phyloP scores from a whole-genome alignment of 1,140 invertebrate genomes.

The Triops longicaudatus region DNA sequence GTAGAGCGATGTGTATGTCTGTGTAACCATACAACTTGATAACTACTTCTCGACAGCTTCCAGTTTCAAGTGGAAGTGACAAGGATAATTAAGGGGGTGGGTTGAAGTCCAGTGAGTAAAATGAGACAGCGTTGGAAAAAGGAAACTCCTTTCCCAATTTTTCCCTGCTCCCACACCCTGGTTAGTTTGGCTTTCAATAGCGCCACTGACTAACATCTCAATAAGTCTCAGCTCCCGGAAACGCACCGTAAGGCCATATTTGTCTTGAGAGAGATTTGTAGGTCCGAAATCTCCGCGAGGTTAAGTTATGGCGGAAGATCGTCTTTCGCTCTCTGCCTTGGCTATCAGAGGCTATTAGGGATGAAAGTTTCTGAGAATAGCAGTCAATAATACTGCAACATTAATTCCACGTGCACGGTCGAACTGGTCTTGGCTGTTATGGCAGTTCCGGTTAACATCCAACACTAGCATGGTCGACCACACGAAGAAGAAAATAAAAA shows the following conservation, averaged over 20 bases:
- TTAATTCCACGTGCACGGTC: background rate
- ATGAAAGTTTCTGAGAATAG: background rate
- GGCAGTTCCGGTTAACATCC: no score
- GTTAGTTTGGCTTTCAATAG: background rate
- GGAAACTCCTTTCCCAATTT: background rate
- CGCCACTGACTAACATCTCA: conserved; percentile 2
- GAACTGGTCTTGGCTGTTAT: no score
- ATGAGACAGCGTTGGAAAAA: background rate
- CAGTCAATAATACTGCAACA: background rate
- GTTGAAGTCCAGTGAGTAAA: background rate
- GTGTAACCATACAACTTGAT: background rate
- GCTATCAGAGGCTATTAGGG: no score
- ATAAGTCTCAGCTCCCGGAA: background rate
- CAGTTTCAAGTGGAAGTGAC: conserved; percentile 7
- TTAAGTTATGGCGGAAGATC: background rate
- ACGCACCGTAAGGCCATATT: background rate
- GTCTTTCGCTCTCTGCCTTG: background rate
- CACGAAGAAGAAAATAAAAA: no score
- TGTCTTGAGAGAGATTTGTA: background rate
- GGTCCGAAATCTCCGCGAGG: background rate
- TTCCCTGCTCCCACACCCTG: background rate
- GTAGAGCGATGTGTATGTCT: no score
- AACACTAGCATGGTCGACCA: no score
- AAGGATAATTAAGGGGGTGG: conserved; percentile 13
- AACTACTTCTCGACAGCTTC: background rate